Conservation (phyloP, 1,140 invertebrate species). For the Drosophila navojoa region DNA sequence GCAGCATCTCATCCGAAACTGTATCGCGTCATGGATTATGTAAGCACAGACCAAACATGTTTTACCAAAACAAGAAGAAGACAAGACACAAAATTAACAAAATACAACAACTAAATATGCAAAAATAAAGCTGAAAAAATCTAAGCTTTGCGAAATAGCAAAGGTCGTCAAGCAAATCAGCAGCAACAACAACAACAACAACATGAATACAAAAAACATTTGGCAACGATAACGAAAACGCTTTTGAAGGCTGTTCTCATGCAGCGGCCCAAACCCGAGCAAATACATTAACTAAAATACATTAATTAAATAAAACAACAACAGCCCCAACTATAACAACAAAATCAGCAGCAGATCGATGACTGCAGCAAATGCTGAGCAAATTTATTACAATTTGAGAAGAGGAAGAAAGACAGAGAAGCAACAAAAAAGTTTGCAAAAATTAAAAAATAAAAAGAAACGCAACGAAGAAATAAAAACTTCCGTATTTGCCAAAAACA, state of each 20-base stretch:
- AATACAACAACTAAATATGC: conserved; percentile 10
- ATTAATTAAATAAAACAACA: conserved; percentile 67
- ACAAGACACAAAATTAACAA: conserved; percentile 13
- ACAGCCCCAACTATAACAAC: conserved; percentile 44
- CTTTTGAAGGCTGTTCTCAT: conserved; percentile 76
- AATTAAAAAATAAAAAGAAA: conserved; percentile 26
- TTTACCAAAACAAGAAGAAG: conserved; percentile 37
- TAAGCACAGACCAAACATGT: conserved; percentile 65
- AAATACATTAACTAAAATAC: conserved; percentile 53
- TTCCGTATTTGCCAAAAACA: conserved; percentile 72
- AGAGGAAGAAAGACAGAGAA: conserved; percentile 25
- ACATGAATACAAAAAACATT: conserved; percentile 1
- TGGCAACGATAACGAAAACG: conserved; percentile 39
- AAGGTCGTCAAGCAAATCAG: conserved; percentile 61
- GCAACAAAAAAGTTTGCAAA: conserved; percentile 1
- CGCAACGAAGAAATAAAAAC: conserved; percentile 68
- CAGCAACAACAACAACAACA: conserved; percentile 29
- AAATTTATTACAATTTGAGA: conserved; percentile 70
- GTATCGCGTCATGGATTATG: conserved; percentile 52
- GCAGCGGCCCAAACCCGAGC: conserved; percentile 67
- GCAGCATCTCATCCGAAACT: conserved; percentile 27
- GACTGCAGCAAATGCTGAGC: conserved; percentile 53
- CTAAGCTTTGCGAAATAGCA: conserved; percentile 67
- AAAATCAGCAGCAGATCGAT: conserved; percentile 51
- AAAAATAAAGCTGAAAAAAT: conserved; percentile 71